Evolutionary conservation across 2,888 invertebrate genomes (phyloP), one percentile per base, ranked within the genome.

Genomic region (Rotaria macrura): DNA sequence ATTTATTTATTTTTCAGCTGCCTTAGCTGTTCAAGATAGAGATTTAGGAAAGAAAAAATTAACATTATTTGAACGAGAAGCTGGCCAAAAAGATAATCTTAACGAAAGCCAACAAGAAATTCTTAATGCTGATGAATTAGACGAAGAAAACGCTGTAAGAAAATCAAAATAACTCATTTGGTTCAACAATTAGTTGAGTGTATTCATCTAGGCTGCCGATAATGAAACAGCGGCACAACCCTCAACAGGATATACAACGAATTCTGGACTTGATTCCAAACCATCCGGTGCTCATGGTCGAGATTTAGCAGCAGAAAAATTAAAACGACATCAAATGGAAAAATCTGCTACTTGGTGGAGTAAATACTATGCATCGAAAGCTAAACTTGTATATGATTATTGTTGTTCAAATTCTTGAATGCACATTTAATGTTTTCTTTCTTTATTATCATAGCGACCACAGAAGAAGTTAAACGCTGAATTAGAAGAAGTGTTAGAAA

Each of bases 291-390:
- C 2, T 55, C 23, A n/a, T 57, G 3, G 14, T 57, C 29, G 14
- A 29, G 3, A 57, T 3, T 29, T 57, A 57, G 29, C 29, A 57
- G 20, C 29, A 29, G 57, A 57, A 29, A 57, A 20, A 57, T 57
- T 29, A 29, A 57, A 29, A 65, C n/a, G 34, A n/a, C 12, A 34
- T 34, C 3, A 29, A 34, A 29, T 65, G 29, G 65, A 65, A 65
- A 65, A 65, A 17, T 2, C 29, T 29, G 65, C 65, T 29, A 65
- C 29, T 5, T 65, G 65, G 65, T 65, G 65, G 65, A 65, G 65
- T 65, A 65, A 65, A 65, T 65, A 65, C 34, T 65, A 65, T 65
- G 65, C 65, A 65, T 65, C 65, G 34, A 65, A 65, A 65, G 65
- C 65, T 0, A 65, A 65, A 65, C 65, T 65, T 34, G 65, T 65